Percentiles rank a stretch among this genome's conserved stretches.
Evolutionary conservation across 2,113 vertebrate genomes (phyloP).

Genomic region (Nettapus auritus): DNA sequence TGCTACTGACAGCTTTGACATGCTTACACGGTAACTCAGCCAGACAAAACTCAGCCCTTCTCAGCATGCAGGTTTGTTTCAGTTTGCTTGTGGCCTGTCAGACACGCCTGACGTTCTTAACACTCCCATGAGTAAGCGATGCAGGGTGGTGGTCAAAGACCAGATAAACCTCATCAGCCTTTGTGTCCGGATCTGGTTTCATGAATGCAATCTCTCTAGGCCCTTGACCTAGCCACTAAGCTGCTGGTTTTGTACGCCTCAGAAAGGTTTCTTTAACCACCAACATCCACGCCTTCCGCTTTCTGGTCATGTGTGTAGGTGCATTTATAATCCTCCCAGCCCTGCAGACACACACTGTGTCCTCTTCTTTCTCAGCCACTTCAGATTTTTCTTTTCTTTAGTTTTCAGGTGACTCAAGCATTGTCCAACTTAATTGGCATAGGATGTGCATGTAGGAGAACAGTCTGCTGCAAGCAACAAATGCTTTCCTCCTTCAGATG

Average conservation of each 20-base stretch:
- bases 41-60: background rate
- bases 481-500: background rate
- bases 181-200: background rate
- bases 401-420: background rate
- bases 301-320: background rate
- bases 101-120: background rate
- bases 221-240: background rate
- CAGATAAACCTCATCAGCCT: background rate
- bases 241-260: background rate
- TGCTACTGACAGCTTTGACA: background rate
- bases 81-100: background rate
- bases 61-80: background rate
- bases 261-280: background rate
- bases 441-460: background rate
- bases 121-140: background rate
- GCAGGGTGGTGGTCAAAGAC: background rate
- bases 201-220: background rate
- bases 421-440: background rate
- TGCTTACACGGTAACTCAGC: background rate
- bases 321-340: background rate
- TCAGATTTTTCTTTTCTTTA: background rate
- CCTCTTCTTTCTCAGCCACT: background rate
- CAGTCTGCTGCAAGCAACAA: background rate
- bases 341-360: background rate
- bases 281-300: background rate